Evolutionary conservation across 2,888 invertebrate genomes (phyloP).

Genomic region (Lutraria lutraria): DNA sequence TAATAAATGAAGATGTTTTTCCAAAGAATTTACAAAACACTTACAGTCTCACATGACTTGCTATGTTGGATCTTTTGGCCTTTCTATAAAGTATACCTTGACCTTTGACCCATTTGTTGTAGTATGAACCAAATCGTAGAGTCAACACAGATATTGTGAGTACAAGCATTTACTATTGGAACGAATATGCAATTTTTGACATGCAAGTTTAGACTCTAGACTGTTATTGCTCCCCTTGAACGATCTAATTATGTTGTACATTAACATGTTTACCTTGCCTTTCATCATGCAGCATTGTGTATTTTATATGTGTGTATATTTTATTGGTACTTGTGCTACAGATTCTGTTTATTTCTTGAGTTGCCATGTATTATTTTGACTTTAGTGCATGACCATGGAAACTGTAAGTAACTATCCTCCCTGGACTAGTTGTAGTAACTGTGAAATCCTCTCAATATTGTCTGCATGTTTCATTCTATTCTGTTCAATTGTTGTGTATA

Average conservation of each 20-base stretch:
- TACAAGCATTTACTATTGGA: constrained; percentile 71
- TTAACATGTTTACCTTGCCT: background rate
- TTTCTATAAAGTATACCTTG: constrained; percentile 32
- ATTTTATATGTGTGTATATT: background rate
- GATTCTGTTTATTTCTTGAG: constrained; percentile 20
- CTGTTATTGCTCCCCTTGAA: background rate
- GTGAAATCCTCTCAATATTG: constrained; percentile 24
- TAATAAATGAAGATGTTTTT: background rate
- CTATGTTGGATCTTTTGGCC: constrained; percentile 3
- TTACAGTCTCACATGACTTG: constrained; percentile 73
- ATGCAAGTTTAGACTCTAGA: constrained; percentile 23
- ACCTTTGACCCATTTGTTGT: constrained; percentile 72
- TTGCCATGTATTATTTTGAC: constrained; percentile 22
- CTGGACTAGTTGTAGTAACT: constrained; percentile 11
- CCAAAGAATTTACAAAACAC: constrained; percentile 18
- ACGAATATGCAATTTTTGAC: constrained; percentile 50
- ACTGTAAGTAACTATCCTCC: constrained; percentile 31
- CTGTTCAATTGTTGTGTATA: background rate
- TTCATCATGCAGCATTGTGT: constrained; percentile 12
- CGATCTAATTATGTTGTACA: background rate
- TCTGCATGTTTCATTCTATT: constrained; percentile 22
- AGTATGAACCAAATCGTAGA: constrained; percentile 95
- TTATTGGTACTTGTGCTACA: background rate
- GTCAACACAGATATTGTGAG: constrained; percentile 94
- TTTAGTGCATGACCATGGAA: constrained; percentile 45